These are phyloP conservation scores for Meteorus colon DNA, from an alignment of 2,888 invertebrate genomes.

Conservation along the genomic window DNA sequence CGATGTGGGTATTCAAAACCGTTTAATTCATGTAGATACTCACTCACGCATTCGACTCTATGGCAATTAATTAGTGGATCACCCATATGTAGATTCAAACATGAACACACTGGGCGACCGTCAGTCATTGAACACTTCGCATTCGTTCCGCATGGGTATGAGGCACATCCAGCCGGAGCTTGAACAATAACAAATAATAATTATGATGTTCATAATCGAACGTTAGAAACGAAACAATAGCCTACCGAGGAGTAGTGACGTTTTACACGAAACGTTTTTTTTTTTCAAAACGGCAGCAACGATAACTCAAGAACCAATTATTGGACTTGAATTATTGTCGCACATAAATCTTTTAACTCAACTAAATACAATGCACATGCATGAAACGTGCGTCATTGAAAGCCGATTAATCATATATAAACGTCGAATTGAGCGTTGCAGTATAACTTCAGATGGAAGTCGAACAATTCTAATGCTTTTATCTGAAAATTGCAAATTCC, in stretches of 20 bases:
- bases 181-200: constrained; percentile 23
- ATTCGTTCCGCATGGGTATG: constrained; percentile 70
- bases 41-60: constrained; percentile 83
- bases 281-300: neutral
- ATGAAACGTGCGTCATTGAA: neutral
- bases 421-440: no score
- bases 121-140: constrained; percentile 74
- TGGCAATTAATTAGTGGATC: constrained; percentile 85
- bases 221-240: no score
- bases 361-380: no score
- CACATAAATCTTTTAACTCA: no score
- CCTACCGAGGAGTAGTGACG: no score
- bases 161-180: constrained; percentile 62
- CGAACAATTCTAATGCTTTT: no score
- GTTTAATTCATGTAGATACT: constrained; percentile 59
- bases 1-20: neutral
- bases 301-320: neutral
- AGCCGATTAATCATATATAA: neutral
- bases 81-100: constrained; percentile 85
- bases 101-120: constrained; percentile 87
- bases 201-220: neutral
- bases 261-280: neutral
- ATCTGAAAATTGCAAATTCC: no score
- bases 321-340: neutral
- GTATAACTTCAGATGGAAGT: no score